Evolutionary conservation across 2,888 invertebrate species (phyloP).

Genomic region (Coecobrya sp.): DNA sequence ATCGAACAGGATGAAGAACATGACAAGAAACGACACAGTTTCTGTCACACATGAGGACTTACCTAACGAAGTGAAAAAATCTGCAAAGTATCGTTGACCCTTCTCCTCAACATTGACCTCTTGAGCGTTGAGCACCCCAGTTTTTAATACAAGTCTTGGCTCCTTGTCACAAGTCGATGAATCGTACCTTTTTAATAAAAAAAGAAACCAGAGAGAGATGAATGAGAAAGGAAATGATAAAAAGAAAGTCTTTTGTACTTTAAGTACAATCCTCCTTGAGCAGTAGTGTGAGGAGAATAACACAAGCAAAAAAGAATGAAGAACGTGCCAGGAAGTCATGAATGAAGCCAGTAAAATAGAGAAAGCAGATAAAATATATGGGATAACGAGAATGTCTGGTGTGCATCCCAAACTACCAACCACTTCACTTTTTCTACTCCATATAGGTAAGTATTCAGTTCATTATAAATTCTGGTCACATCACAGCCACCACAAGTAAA

Average conservation of each 20-base stretch:
- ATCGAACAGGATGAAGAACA: neutral
- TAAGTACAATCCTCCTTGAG: conserved; percentile 43
- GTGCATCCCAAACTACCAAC: conserved; percentile 2
- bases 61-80: conserved; percentile 84
- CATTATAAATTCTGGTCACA: conserved; percentile 65
- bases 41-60: conserved; percentile 23
- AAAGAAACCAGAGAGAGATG: neutral
- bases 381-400: conserved; percentile 1
- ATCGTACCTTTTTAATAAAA: conserved; percentile 63
- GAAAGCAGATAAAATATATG: neutral
- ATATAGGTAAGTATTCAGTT: neutral
- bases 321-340: conserved; percentile 57
- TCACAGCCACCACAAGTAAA: conserved; percentile 33
- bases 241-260: conserved; percentile 47
- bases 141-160: conserved; percentile 83
- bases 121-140: conserved; percentile 83
- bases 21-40: neutral
- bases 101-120: conserved; percentile 85
- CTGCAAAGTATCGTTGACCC: conserved; percentile 83
- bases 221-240: conserved; percentile 36
- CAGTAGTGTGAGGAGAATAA: conserved; percentile 31
- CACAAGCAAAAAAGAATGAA: conserved; percentile 2
- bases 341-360: neutral
- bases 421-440: conserved; percentile 15
- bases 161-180: conserved; percentile 72